Evolutionary conservation across 2,113 vertebrate genomes (phyloP).

Genomic region (Girardinichthys multiradiatus): DNA sequence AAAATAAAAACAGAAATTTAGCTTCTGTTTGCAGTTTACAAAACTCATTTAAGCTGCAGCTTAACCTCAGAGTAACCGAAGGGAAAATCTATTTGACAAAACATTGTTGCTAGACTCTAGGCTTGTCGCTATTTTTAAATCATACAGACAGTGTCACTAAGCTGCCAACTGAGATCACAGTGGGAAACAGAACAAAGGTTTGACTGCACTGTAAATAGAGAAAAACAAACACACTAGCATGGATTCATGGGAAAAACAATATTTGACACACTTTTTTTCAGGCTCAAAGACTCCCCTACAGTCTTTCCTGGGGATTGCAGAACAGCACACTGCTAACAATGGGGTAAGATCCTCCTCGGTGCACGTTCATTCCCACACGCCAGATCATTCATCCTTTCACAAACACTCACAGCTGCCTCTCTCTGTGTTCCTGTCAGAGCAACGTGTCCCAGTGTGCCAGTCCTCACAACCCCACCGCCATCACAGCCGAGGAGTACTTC

Average conservation of each 20-base stretch:
- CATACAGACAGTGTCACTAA: too few species aligned
- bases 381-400: constrained; percentile 9
- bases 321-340: constrained; percentile 81
- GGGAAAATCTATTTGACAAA: too few species aligned
- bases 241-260: not conserved
- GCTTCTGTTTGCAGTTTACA: too few species aligned
- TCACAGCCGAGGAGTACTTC: constrained; percentile 85
- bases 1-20: not conserved
- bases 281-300: constrained; percentile 82
- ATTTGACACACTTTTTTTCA: constrained; percentile 15
- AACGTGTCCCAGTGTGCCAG: constrained; percentile 85
- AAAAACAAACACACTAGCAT: too few species aligned
- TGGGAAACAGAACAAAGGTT: not conserved
- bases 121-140: too few species aligned
- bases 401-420: not conserved
- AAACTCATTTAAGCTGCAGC: too few species aligned
- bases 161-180: too few species aligned
- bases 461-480: constrained; percentile 84
- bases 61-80: too few species aligned
- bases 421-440: constrained; percentile 64
- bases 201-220: not conserved
- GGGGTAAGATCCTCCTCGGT: constrained; percentile 72
- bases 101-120: too few species aligned
- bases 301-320: constrained; percentile 84
- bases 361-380: constrained; percentile 4